Evolutionary conservation across 2,888 invertebrate species (phyloP).

Genomic region (Thyatira batis): DNA sequence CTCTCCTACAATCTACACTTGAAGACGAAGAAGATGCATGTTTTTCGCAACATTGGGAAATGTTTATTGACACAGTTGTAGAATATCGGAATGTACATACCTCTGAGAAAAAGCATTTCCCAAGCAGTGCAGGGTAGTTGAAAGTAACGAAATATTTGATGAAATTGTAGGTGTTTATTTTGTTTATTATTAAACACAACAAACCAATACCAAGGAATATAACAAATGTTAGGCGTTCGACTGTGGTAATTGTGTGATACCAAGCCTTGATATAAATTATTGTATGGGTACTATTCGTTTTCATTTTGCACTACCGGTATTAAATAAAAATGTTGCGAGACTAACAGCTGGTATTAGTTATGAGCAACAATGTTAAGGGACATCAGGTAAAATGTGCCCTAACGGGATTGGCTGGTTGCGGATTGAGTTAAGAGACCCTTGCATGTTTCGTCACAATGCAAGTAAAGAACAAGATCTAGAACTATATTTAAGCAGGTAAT

Average conservation of each 20-base stretch:
- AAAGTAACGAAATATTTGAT: conserved; percentile 35
- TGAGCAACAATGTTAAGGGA: conserved; percentile 21
- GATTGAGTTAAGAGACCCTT: not conserved
- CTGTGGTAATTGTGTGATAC: conserved; percentile 21
- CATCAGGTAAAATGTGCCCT: conserved; percentile 58
- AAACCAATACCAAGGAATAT: conserved; percentile 36
- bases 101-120: not conserved
- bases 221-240: conserved; percentile 37
- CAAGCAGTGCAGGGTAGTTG: not conserved
- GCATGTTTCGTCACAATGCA: not conserved
- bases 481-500: not conserved
- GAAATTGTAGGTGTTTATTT: conserved; percentile 43
- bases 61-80: conserved; percentile 3
- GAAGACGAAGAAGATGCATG: conserved; percentile 18
- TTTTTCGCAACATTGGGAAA: conserved; percentile 4
- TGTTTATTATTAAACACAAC: conserved; percentile 34
- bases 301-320: conserved; percentile 28
- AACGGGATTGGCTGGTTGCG: conserved; percentile 29
- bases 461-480: not conserved
- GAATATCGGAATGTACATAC: conserved; percentile 1
- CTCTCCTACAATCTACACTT: conserved; percentile 15
- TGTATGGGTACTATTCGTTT: conserved; percentile 28
- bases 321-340: conserved; percentile 3
- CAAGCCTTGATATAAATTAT: conserved; percentile 22
- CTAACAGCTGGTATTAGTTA: conserved; percentile 32